Base-by-base conservation (phyloP, 2,888 invertebrate species). In the Dynastes hyllus region DNA sequence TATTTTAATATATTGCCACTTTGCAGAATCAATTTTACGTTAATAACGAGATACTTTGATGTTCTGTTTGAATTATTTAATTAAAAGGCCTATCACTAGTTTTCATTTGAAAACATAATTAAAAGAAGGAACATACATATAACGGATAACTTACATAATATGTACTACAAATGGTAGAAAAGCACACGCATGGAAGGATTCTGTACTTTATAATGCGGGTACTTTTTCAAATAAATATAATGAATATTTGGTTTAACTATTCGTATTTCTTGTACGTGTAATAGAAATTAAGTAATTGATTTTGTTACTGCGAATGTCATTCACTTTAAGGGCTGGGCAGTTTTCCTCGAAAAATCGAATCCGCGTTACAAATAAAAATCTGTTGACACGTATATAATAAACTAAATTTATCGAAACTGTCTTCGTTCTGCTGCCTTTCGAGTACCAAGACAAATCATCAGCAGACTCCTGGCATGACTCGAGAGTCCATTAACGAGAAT, bases 401-500 rank as follows among this genome's bases (percentile, higher is more conserved):
- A 55, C 55, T 22, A 55, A 55, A 55, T 55, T 55, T 55, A 55
- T 55, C 55, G 16, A 55, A 55, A 16, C 22, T 55, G 55, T 5
- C 16, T 22, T 55, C 55, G 55, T 55, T 22, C 22, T 55, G 55
- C 55, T 22, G 55, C 16, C n/a, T 55, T 16, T 55, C 55, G 22
- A 55, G 55, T 55, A 55, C 55, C 22, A 16, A 55, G 45, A 55
- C 55, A 55, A 55, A 55, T 55, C 55, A 55, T 22, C 22, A 55
- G 55, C 55, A 55, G 55, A 55, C 55, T 45, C 45, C 45, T 8
- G 45, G 11, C 45, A 45, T 45, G 45, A 45, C 22, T 55, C 22
- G 55, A 55, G 55, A 55, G 55, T 55, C 55, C 55, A 55, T 55
- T 55, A 55, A 55, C 55, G 27, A 22, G 22, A 55, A 55, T 55